Percentiles rank a stretch among this genome's conserved stretches.
Conservation (phyloP, 2,113 vertebrate species). For the Casuarius casuarius region DNA sequence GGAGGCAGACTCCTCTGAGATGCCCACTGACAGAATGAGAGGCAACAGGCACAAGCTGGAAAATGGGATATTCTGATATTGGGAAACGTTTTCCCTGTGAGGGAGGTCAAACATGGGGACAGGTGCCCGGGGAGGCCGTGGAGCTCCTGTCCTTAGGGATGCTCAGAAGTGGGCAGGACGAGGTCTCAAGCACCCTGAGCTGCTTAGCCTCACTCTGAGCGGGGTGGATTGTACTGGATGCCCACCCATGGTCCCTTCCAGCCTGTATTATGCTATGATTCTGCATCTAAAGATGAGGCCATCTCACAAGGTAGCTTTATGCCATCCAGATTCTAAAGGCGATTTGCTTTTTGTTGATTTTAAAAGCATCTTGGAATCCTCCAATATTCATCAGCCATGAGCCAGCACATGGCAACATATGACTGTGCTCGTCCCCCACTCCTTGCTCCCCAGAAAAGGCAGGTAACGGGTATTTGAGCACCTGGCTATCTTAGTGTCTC, state of each 20-base stretch:
- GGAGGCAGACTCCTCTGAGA: neutral
- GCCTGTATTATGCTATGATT: neutral
- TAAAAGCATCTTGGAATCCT: neutral
- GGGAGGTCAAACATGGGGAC: neutral
- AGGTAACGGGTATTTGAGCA: neutral
- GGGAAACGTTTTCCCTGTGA: neutral
- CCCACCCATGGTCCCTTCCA: neutral
- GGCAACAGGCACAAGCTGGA: neutral
- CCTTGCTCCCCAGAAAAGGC: neutral
- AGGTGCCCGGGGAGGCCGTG: neutral
- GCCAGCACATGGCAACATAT: too few relatives aligned
- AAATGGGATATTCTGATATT: neutral
- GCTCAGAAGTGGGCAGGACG: rapidly evolving
- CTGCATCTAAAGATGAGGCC: rapidly evolving
- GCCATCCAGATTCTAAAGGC: neutral
- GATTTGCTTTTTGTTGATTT: neutral
- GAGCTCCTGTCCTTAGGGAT: neutral
- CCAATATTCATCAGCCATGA: rapidly evolving
- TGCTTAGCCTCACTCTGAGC: neutral
- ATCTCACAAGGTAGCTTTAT: neutral
- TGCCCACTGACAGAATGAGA: rapidly evolving
- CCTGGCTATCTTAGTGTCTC: neutral
- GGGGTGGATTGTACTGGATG: rapidly evolving
- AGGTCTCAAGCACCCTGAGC: neutral
- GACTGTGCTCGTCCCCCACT: neutral